Percentiles rank a stretch among this genome's conserved stretches.
phyloP scores from a whole-genome alignment of 2,797 vertebrate species.

The Melanotaenia parkinsoni region DNA sequence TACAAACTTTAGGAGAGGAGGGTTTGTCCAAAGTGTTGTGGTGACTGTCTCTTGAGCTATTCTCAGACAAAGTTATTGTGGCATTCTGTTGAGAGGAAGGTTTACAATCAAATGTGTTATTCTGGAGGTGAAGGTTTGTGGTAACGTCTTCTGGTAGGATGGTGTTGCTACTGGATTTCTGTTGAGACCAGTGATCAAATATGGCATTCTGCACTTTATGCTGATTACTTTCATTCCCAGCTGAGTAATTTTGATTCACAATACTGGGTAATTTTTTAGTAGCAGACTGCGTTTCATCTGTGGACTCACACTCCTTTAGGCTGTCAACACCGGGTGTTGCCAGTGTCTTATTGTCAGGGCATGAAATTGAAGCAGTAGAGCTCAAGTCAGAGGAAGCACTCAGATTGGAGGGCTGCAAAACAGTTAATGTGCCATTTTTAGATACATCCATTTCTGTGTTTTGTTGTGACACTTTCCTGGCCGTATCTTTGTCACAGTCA shows the following conservation, averaged over 20 bases:
- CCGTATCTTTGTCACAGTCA: slow-evolving; percentile 1
- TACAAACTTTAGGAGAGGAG: slow-evolving; percentile 7
- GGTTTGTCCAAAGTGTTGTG: slow-evolving; percentile 12
- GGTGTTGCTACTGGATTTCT: slow-evolving; percentile 15
- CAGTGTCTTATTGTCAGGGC: slow-evolving; percentile 38
- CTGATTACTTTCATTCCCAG: not conserved
- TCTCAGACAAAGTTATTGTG: slow-evolving; percentile 54
- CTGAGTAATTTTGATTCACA: slow-evolving; percentile 4
- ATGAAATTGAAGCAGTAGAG: not conserved
- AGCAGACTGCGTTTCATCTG: not conserved
- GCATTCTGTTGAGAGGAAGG: slow-evolving; percentile 27
- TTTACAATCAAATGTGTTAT: slow-evolving; percentile 50
- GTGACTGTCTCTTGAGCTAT: not conserved
- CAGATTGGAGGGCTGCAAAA: not conserved
- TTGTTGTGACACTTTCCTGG: not conserved
- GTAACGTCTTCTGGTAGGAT: not conserved
- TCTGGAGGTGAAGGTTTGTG: slow-evolving; percentile 8
- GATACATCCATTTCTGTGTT: slow-evolving; percentile 7
- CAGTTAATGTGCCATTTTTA: slow-evolving; percentile 35
- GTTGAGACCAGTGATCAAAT: slow-evolving; percentile 37
- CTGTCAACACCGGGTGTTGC: slow-evolving; percentile 7
- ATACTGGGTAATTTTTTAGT: slow-evolving; percentile 2
- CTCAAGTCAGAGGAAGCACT: slow-evolving; percentile 9
- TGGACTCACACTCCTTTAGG: not conserved
- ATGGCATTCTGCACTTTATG: slow-evolving; percentile 31